Evolutionary conservation across 92 coral and sea anemone species (phyloP).

Genomic region (Siderastrea siderea): DNA sequence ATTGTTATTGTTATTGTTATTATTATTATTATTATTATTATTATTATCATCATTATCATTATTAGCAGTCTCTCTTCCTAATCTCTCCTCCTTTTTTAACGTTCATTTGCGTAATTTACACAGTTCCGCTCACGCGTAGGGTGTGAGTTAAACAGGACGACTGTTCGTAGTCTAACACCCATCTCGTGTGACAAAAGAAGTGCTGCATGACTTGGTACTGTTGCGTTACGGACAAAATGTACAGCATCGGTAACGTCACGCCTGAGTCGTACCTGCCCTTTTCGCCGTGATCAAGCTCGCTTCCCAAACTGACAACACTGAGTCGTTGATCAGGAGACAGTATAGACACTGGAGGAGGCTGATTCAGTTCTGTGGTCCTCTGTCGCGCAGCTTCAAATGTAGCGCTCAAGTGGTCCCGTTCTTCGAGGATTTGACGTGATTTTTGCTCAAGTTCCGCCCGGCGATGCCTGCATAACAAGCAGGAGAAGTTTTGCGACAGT

Average conservation of each 20-base stretch:
- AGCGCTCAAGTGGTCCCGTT: conserved; percentile 84
- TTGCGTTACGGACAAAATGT: conserved; percentile 12
- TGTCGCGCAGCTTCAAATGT: conserved; percentile 84
- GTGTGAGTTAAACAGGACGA: neutral
- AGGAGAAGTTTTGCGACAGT: neutral
- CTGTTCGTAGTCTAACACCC: neutral
- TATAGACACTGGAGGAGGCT: conserved; percentile 27
- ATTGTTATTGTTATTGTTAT: no score
- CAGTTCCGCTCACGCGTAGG: no score
- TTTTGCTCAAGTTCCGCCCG: conserved; percentile 87
- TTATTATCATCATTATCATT: no score
- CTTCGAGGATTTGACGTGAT: conserved; percentile 82
- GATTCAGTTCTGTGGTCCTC: conserved; percentile 81
- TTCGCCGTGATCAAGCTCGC: conserved; percentile 20
- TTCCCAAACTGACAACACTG: conserved; percentile 12
- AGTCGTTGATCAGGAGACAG: conserved; percentile 42
- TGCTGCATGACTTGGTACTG: neutral
- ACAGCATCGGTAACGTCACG: neutral
- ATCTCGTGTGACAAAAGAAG: neutral
- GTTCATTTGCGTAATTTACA: no score
- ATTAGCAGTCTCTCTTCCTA: no score
- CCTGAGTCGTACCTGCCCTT: conserved; percentile 25
- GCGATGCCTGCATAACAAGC: conserved; percentile 70
- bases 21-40: no score
- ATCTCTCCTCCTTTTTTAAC: neutral